Percentiles rank a stretch among this genome's conserved stretches.
Evolutionary conservation across 2,888 invertebrate genomes (phyloP).

Genomic region (Protonemura montana): DNA sequence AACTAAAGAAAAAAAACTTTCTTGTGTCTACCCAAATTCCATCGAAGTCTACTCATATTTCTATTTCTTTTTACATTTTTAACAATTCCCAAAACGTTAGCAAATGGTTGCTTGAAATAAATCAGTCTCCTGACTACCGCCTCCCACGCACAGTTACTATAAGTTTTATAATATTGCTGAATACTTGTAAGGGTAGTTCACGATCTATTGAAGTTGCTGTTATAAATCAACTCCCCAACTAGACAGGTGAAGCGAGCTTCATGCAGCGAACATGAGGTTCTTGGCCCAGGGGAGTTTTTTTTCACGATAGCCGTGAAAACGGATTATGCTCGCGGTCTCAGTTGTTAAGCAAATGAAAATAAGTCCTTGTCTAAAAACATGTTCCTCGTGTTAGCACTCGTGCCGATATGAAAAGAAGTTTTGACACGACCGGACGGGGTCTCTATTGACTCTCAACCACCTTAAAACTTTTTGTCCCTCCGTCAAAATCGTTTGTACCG

Average conservation of each 20-base stretch:
- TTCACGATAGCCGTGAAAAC: conserved; percentile 27
- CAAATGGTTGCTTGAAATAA: background rate
- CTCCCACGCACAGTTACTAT: background rate
- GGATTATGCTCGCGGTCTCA: conserved; percentile 14
- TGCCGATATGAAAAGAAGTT: background rate
- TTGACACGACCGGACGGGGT: background rate
- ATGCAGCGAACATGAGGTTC: background rate
- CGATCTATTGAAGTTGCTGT: background rate
- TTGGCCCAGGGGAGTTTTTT: background rate
- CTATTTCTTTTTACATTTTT: too few species aligned
- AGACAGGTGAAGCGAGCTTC: conserved; percentile 24
- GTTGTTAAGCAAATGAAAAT: conserved; percentile 5
- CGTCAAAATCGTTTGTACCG: background rate
- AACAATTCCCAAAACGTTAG: background rate
- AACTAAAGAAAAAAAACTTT: too few species aligned
- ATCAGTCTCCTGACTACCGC: background rate
- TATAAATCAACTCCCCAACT: conserved; percentile 27
- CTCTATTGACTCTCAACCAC: background rate
- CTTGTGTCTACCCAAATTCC: too few species aligned
- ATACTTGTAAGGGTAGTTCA: background rate
- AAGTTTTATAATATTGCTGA: background rate
- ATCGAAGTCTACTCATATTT: too few species aligned
- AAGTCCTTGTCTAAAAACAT: background rate
- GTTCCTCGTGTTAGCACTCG: background rate
- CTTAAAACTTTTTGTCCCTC: background rate